Evolutionary conservation across 2,797 vertebrate species (phyloP), one percentile per base, ranked within the genome.

Genomic region (Megalops cyprinoides): DNA sequence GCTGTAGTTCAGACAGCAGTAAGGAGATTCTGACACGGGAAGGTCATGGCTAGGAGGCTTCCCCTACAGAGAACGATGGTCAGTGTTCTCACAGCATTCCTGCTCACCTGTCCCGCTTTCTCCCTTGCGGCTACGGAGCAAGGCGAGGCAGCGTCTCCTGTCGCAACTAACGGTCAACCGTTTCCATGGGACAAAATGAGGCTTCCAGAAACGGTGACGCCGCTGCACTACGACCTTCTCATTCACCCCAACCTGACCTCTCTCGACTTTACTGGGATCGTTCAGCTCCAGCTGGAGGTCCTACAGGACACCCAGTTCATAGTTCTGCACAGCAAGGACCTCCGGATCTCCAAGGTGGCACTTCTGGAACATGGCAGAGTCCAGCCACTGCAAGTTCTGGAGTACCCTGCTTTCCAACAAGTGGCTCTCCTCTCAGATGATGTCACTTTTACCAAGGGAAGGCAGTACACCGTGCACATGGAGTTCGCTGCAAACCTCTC

Each of bases 241-340:
- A 85, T 99, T 84, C 97, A 98, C 5, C 96, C 96, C 51, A 97
- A 98, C 90, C 92, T 98, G 82, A 97, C 94, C 86, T 94, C 91
- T 15, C 86, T 95, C 5, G 89, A 93, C 81, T 97, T 98, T 80
- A 82, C 81, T 0, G 97, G 97, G 1, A 85, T 89, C 0, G 91
- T 91, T 0, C 91, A 91, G n/a, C 92, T 98, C 67, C 89, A 92
- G 84, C 84, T 98, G 56, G 88, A 87, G 1, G 91, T 95, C 80
- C 88, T 67, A 0, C 81, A 91, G 74, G 89, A 94, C 86, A 97
- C 95, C 42, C 86, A 76, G 20, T 44, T 76, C 4, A 73, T 99
- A 10, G 74, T 98, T 31, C 88, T 99, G 78, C 97, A 98, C 15
- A 90, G 95, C 87, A 95, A 95, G 74, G 83, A 91, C 5, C 87